Conservation (phyloP, 2,888 invertebrate genomes). For the Opisthograptis luteolata region DNA sequence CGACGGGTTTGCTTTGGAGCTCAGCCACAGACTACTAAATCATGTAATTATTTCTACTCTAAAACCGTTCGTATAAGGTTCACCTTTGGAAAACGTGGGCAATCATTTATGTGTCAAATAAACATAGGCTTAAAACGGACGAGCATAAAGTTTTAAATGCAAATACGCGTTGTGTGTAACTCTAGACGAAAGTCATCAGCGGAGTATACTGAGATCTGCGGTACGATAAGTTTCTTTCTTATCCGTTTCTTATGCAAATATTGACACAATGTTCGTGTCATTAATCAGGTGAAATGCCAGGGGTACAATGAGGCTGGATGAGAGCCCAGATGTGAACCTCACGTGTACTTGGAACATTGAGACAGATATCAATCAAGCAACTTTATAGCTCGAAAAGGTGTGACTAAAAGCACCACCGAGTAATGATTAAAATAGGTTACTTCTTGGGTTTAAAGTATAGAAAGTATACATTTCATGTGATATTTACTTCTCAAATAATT, state of each 20-base stretch:
- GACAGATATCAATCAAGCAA: slow-evolving; percentile 57
- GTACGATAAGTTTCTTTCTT: slow-evolving; percentile 74
- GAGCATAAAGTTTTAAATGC: slow-evolving; percentile 46
- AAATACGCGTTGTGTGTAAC: slow-evolving; percentile 37
- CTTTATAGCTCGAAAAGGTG: slow-evolving; percentile 38
- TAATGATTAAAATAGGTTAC: slow-evolving; percentile 17
- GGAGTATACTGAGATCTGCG: slow-evolving; percentile 61
- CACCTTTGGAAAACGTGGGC: slow-evolving; percentile 30
- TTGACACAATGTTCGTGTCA: slow-evolving; percentile 78
- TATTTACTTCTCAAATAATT: too few species aligned
- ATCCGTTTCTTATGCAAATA: slow-evolving; percentile 83
- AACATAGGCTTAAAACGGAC: slow-evolving; percentile 40
- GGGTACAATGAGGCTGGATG: slow-evolving; percentile 59
- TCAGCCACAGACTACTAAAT: slow-evolving; percentile 40
- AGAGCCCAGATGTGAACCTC: slow-evolving; percentile 51
- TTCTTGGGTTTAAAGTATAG: neutral
- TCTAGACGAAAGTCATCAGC: slow-evolving; percentile 67
- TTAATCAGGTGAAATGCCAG: slow-evolving; percentile 75
- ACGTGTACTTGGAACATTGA: slow-evolving; percentile 44
- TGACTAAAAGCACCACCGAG: slow-evolving; percentile 21
- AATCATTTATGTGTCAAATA: slow-evolving; percentile 20
- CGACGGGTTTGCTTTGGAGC: slow-evolving; percentile 63
- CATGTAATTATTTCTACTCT: slow-evolving; percentile 47
- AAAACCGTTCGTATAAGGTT: slow-evolving; percentile 37
- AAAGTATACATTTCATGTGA: too few species aligned